phyloP scores from a whole-genome alignment of 1,140 invertebrate genomes.

The Copidosoma floridanum region DNA sequence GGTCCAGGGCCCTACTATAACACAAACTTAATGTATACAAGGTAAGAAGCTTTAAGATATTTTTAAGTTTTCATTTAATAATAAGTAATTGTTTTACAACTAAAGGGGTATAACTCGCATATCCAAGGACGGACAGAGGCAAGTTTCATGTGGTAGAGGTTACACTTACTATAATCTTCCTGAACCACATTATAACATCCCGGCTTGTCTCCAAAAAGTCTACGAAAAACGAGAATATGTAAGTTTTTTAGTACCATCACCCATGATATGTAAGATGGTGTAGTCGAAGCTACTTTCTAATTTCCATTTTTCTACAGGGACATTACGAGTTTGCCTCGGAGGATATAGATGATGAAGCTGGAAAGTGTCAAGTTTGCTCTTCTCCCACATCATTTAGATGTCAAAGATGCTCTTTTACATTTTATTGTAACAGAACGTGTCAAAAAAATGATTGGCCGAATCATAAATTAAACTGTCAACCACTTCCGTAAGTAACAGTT shows the following conservation, averaged over 20 bases:
- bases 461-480: slow-evolving; percentile 40
- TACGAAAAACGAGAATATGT: slow-evolving; percentile 40
- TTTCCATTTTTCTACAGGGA: slow-evolving; percentile 30
- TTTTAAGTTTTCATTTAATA: not conserved
- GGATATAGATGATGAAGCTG: slow-evolving; percentile 19
- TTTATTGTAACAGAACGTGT: slow-evolving; percentile 44
- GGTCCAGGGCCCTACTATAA: slow-evolving; percentile 30
- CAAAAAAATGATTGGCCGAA: slow-evolving; percentile 43
- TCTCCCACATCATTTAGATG: slow-evolving; percentile 35
- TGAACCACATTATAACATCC: slow-evolving; percentile 29
- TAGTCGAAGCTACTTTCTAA: slow-evolving; percentile 1
- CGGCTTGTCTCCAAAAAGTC: slow-evolving; percentile 27
- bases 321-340: slow-evolving; percentile 40
- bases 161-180: slow-evolving; percentile 43
- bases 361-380: slow-evolving; percentile 38
- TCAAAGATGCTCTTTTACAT: slow-evolving; percentile 33
- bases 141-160: slow-evolving; percentile 45
- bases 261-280: not conserved
- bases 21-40: slow-evolving; percentile 46
- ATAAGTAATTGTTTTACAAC: slow-evolving; percentile 10
- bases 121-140: slow-evolving; percentile 40
- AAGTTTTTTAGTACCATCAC: not conserved
- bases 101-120: slow-evolving; percentile 36
- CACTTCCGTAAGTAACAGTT: slow-evolving; percentile 37
- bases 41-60: slow-evolving; percentile 29